These are phyloP conservation scores for Anniella stebbinsi DNA, from an alignment of 2,797 vertebrate genomes.

Conservation along the genomic window DNA sequence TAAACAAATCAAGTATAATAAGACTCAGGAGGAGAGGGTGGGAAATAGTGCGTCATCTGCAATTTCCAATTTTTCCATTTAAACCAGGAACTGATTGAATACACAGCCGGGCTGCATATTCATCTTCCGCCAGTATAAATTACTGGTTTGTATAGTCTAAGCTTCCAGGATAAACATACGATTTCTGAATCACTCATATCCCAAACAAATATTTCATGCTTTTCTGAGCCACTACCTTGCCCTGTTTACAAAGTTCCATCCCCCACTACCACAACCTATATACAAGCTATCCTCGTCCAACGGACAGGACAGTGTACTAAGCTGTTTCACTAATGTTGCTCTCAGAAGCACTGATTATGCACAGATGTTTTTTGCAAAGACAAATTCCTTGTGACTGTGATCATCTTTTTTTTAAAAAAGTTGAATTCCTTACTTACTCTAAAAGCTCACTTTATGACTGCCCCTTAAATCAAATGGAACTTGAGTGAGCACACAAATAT, in stretches of 20 bases:
- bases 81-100: slow-evolving; percentile 60
- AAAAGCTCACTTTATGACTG: slow-evolving; percentile 48
- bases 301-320: not conserved
- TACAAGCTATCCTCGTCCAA: slow-evolving; percentile 13
- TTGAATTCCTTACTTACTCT: slow-evolving; percentile 27
- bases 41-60: slow-evolving; percentile 40
- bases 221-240: slow-evolving; percentile 46
- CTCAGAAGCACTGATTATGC: not conserved
- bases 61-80: slow-evolving; percentile 67
- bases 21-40: slow-evolving; percentile 45
- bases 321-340: slow-evolving; percentile 31
- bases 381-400: slow-evolving; percentile 26
- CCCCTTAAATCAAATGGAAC: slow-evolving; percentile 49
- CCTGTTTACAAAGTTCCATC: slow-evolving; percentile 21
- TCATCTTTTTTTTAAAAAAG: slow-evolving; percentile 42
- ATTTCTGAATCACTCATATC: slow-evolving; percentile 53
- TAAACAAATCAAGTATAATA: slow-evolving; percentile 74
- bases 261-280: not conserved
- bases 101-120: slow-evolving; percentile 54
- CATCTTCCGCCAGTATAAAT: slow-evolving; percentile 65
- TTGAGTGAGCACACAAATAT: slow-evolving; percentile 44
- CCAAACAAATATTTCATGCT: slow-evolving; percentile 61
- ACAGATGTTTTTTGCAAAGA: slow-evolving; percentile 37
- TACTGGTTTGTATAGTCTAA: slow-evolving; percentile 65
- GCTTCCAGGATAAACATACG: slow-evolving; percentile 68